These are phyloP conservation scores for Pheosia gnoma DNA, from an alignment of 2,888 invertebrate genomes.

Conservation along the genomic window DNA sequence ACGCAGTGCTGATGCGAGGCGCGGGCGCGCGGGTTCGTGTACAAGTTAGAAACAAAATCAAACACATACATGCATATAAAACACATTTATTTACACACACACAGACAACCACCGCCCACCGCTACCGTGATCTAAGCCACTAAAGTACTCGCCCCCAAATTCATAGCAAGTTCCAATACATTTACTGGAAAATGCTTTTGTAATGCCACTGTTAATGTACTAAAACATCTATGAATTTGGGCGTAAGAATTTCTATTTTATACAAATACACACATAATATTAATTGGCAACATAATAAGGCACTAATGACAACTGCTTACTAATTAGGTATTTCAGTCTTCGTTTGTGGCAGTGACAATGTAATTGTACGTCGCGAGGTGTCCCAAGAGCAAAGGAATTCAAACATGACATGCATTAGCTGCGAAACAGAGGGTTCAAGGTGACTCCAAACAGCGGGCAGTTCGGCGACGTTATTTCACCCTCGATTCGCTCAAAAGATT, in stretches of 20 bases:
- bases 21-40: neutral
- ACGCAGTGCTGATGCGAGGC: neutral
- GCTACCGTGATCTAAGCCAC: conserved; percentile 15
- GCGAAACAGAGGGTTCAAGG: too few species aligned
- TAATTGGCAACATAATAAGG: neutral
- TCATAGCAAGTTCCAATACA: too few species aligned
- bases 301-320: neutral
- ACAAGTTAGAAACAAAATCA: conserved; percentile 30
- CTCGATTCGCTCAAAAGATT: too few species aligned
- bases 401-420: too few species aligned
- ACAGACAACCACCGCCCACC: conserved; percentile 26
- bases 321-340: conserved; percentile 2
- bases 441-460: too few species aligned
- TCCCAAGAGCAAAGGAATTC: neutral
- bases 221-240: too few species aligned
- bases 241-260: neutral
- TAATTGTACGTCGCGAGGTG: neutral
- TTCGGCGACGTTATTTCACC: too few species aligned
- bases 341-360: neutral
- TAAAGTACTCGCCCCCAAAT: neutral
- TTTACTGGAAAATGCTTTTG: too few species aligned
- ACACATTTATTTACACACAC: conserved; percentile 36
- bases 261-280: conserved; percentile 17
- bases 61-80: conserved; percentile 47
- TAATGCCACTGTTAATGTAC: too few species aligned